Evolutionary conservation across 2,113 vertebrate genomes (phyloP), one percentile per base, ranked within the genome.

Genomic region (Varanus komodoensis): DNA sequence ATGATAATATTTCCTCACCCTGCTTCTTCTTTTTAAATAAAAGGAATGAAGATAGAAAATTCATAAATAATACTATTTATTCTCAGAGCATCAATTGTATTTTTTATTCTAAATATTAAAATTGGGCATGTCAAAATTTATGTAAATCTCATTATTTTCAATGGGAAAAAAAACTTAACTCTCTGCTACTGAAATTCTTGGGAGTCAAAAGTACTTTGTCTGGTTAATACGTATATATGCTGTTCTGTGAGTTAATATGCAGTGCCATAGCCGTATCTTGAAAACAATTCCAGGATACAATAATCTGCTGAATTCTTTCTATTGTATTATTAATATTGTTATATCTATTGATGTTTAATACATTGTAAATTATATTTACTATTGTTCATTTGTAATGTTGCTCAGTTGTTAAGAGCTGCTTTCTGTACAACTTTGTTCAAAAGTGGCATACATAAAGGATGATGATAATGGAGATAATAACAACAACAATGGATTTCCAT

Each of bases 1-100:
- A 69, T 57, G 92, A 89, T 50, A 93, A 88, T 69, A 82, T 94
- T 92, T 94, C 34, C 29, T 44, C 38, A 44, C 64, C 73, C 38
- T 78, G 14, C 15, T 32, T 29, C n/a, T 6, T 68, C n/a, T 84
- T 69, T 48, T 61, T 44, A 85, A 52, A 34, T 61, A 38, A 29
- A 88, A 38, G 25, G 11, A 34, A 80, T 68, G 29, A 52, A 54
- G 44, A 67, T n/a, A 1, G 11, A 68, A 69, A 79, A 84, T 74
- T 9, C 3, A 75, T 74, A 89, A 50, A 50, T 48, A 19, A 7
- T 5, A n/a, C 44, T 64, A 38, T 2, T 67, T 89, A 54, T 80
- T 85, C 32, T 19, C 78, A 89, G 25, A 54, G 64, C 15, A 71
- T 80, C 27, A 29, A 27, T 19, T 50, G 6, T 27, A 25, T 29